Evolutionary conservation across 2,113 vertebrate species (phyloP).

Genomic region (Ceratotherium simum): DNA sequence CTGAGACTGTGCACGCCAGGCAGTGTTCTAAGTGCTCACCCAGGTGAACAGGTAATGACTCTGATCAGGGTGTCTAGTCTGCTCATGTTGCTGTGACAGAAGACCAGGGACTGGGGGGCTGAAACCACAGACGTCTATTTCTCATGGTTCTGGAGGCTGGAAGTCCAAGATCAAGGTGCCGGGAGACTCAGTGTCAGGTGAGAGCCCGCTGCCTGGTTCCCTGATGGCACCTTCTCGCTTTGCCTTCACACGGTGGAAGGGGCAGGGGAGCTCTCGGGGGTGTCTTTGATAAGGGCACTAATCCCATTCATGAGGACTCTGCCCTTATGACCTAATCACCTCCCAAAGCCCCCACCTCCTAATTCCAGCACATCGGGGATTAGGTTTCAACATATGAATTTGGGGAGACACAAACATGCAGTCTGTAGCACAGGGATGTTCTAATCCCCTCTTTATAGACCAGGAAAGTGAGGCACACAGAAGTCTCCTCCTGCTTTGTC

Average conservation of each 20-base stretch:
- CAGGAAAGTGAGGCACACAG: not conserved
- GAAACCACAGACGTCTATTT: not conserved
- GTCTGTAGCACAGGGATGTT: not conserved
- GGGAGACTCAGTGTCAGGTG: not conserved
- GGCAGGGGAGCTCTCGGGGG: not conserved
- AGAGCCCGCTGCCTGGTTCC: not conserved
- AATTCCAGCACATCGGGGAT: not conserved
- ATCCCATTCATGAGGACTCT: not conserved
- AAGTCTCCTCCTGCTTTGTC: not conserved
- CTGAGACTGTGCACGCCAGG: not conserved
- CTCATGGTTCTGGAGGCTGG: not conserved
- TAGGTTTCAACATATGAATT: not conserved
- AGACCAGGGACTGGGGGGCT: not conserved
- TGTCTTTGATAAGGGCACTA: not conserved
- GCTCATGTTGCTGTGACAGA: too few species aligned
- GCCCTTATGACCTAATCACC: not conserved
- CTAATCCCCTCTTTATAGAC: not conserved
- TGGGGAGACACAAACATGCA: not conserved
- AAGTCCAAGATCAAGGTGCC: not conserved
- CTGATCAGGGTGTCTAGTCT: accelerated
- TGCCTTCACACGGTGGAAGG: not conserved
- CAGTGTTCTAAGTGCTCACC: not conserved
- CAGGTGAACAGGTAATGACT: accelerated
- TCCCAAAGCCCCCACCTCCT: not conserved
- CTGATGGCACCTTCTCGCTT: too few species aligned